A percentile compares a stretch with the other conserved stretches of the same genome.
Evolutionary conservation across 2,888 invertebrate genomes (phyloP).

Genomic region (Agapetus fuscipes): DNA sequence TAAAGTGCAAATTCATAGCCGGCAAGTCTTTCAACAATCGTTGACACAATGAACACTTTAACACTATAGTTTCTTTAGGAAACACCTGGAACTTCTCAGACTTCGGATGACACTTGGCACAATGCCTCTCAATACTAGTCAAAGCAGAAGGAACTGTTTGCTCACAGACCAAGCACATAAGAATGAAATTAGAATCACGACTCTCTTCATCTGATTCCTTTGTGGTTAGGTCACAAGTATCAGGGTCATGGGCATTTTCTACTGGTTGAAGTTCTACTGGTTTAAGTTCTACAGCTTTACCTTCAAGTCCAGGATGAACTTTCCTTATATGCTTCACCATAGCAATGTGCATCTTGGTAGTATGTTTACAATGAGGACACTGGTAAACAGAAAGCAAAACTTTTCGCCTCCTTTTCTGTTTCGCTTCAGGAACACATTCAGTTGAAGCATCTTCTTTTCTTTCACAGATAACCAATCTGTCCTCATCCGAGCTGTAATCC

Average conservation of each 20-base stretch:
- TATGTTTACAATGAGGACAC: slow-evolving; percentile 34
- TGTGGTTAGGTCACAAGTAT: no score
- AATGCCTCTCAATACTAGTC: slow-evolving; percentile 25
- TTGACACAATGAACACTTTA: slow-evolving; percentile 39
- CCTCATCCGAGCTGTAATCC: slow-evolving; percentile 27
- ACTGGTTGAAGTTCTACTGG: no score
- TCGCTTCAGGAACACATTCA: no score
- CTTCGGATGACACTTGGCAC: slow-evolving; percentile 23
- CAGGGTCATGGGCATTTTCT: no score
- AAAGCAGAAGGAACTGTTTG: slow-evolving; percentile 25
- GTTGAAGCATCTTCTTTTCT: slow-evolving; percentile 12
- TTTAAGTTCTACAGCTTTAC: no score
- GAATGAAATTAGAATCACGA: no score
- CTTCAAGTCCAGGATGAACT: no score
- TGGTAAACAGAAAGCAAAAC: no score
- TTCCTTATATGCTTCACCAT: no score
- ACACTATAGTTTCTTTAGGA: slow-evolving; percentile 32
- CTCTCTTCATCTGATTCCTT: no score
- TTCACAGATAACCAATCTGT: slow-evolving; percentile 29
- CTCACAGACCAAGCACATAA: slow-evolving; percentile 35
- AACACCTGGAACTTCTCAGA: slow-evolving; percentile 28
- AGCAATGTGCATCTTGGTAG: no score
- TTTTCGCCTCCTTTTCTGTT: no score
- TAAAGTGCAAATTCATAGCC: slow-evolving; percentile 33
- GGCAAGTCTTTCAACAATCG: slow-evolving; percentile 28